phyloP scores from a whole-genome alignment of 2,888 invertebrate species.

The Scrobipalpa atriplicella region DNA sequence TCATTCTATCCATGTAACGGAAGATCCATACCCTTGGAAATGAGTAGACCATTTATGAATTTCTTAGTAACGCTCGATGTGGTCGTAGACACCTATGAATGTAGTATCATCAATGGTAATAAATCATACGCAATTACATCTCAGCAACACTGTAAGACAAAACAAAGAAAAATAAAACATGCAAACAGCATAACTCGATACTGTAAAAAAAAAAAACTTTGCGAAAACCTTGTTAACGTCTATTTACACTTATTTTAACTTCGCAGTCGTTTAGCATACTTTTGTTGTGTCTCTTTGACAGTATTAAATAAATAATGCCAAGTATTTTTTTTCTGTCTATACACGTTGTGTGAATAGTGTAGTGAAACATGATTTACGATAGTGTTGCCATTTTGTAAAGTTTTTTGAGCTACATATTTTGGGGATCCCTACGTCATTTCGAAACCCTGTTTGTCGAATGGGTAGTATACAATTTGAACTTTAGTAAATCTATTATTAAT shows the following conservation, averaged over 20 bases:
- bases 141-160: neutral
- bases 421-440: too few relatives aligned
- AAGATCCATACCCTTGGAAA: too few relatives aligned
- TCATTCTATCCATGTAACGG: too few relatives aligned
- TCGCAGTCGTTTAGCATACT: slow-evolving; percentile 7
- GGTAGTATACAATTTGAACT: too few relatives aligned
- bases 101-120: slow-evolving; percentile 23
- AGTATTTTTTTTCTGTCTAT: slow-evolving; percentile 3
- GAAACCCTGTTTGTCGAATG: too few relatives aligned
- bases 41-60: neutral
- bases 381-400: neutral
- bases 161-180: slow-evolving; percentile 5
- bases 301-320: slow-evolving; percentile 17
- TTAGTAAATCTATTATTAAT: too few relatives aligned
- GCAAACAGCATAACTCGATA: neutral
- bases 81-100: neutral
- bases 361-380: neutral
- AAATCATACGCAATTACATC: slow-evolving; percentile 26
- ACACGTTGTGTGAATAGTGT: neutral
- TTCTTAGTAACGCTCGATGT: neutral
- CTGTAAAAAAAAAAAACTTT: slow-evolving; percentile 9
- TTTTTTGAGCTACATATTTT: neutral
- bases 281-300: neutral
- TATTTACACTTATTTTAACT: slow-evolving; percentile 1
- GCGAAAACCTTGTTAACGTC: slow-evolving; percentile 6